Evolutionary conservation across 2,888 invertebrate species (phyloP), one percentile per base, ranked within the genome.

Genomic region (Apamea epomidion): DNA sequence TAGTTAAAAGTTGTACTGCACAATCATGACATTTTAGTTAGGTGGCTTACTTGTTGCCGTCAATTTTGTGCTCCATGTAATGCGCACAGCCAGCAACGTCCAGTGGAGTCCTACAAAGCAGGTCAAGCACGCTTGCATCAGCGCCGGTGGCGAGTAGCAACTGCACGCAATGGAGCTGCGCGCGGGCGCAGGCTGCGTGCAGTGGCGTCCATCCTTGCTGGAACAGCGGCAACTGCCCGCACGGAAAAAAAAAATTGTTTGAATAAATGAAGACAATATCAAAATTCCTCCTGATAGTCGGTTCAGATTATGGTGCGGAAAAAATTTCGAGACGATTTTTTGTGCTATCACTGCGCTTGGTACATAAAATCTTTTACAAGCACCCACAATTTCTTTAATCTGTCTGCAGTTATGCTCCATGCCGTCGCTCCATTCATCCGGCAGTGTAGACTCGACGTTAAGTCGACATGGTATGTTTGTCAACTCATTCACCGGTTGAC

Each of bases 151-250:
- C 90, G 5, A 92, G 80, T 0, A 92, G 86, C 32, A 91, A 62
- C n/a, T 89, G 80, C 10, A 89, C 86, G 70, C 91, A 89, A 5
- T 86, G 80, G 1, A 91, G 88, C 37, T 96, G 94, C 0, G 96
- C 96, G 72, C 96, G 94, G 21, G 96, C 94, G 58, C 97, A 95
- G 0, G 97, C 97, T 6, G 97, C 94, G 88, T 97, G 97, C 4
- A 97, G 93, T 0, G 98, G 96, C 0, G 97, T 97, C 93, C 97
- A 97, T 3, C 97, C 97, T 25, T 92, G 89, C 85, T 94, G 92
- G 51, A 97, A 89, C 6, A 91, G 87, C 1, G 96, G 95, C 21
- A 97, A 74, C 97, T 97, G 84, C 10, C 45, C 58, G 8, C 18
- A 71, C 18, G 16, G 29, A 25, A 58, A 25, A 25, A 58, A 58